Base-by-base conservation (phyloP, 2,113 vertebrate species). In the Solenodon paradoxus region DNA sequence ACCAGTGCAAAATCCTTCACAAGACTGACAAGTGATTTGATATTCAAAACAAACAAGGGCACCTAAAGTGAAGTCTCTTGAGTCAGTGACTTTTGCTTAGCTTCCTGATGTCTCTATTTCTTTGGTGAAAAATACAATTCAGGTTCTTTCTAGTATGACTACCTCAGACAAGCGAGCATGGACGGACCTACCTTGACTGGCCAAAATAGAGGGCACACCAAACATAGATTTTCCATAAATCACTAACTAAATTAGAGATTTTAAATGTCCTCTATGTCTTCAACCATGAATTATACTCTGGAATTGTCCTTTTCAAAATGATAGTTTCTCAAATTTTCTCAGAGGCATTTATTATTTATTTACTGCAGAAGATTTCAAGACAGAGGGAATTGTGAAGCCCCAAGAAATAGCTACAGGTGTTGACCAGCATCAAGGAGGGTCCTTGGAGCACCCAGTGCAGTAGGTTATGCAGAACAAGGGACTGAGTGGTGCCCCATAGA, bases 1-100 rank as follows among this genome's bases (percentile, higher is more conserved):
- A 5, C 57, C 45, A 55, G 47, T 28, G 17, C n/a, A 49, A 69
- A 74, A 75, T 22, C 30, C 32, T 59, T 42, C 9, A n/a, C 16
- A 68, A 61, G 32, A 83, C 80, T 75, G 53, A 83, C 86, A 95
- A 71, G 51, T 16, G 51, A 75, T 83, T 53, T 77, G 59, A 91
- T 78, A 86, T 91, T 93, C 63, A 86, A 69, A 81, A 83, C 59
- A 90, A 87, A 92, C 38, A 77, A 86, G 17, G 49, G 42, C 22
- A 63, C 24, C 32, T 32, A 68, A 64, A 92, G 66, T 63, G 51
- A 63, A 45, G 22, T 51, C 72, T 57, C n/a, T n/a, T 13, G 61
- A 74, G 61, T 69, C 20, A 30, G 51, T 42, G 91, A 15, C 81
- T 75, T 87, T 35, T 71, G 38, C 16, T 94, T 61, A 64, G 82